Percentiles rank a stretch among this genome's conserved stretches.
phyloP scores from a whole-genome alignment of 2,888 invertebrate species.

The Drosophila ochracea region DNA sequence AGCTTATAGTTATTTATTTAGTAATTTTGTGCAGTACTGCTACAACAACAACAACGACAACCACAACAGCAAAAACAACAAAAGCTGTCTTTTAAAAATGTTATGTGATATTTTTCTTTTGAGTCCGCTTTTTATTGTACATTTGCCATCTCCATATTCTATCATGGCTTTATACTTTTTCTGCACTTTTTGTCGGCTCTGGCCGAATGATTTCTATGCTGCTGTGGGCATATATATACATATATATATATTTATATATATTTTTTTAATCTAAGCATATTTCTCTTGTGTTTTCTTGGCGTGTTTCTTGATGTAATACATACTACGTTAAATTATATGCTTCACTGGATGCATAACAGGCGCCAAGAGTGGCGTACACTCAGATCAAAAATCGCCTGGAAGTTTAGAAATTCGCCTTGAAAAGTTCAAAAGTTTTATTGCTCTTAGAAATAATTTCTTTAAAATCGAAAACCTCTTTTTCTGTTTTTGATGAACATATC shows the following conservation, averaged over 20 bases:
- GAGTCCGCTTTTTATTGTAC: background rate
- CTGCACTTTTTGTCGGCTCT: slow-evolving; percentile 14
- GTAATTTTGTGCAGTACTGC: slow-evolving; percentile 7
- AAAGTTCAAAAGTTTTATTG: background rate
- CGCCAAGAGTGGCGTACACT: slow-evolving; percentile 26
- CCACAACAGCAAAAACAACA: slow-evolving; percentile 3
- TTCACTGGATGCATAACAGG: slow-evolving; percentile 52
- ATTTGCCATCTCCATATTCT: slow-evolving; percentile 13
- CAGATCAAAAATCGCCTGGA: background rate
- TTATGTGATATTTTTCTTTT: slow-evolving; percentile 8
- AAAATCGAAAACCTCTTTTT: background rate
- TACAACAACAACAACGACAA: slow-evolving; percentile 3
- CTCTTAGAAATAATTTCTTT: background rate
- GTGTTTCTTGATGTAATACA: slow-evolving; percentile 25
- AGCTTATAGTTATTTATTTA: slow-evolving; percentile 30
- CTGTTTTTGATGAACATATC: background rate
- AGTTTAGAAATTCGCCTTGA: background rate
- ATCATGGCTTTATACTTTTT: slow-evolving; percentile 6
- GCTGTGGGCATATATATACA: background rate
- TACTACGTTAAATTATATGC: slow-evolving; percentile 39
- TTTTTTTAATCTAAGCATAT: slow-evolving; percentile 11
- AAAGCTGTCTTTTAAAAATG: slow-evolving; percentile 10
- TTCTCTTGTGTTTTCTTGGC: slow-evolving; percentile 10
- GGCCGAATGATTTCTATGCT: slow-evolving; percentile 33
- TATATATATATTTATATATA: background rate